phyloP scores from a whole-genome alignment of 2,113 vertebrate species.

The Columba janthina region DNA sequence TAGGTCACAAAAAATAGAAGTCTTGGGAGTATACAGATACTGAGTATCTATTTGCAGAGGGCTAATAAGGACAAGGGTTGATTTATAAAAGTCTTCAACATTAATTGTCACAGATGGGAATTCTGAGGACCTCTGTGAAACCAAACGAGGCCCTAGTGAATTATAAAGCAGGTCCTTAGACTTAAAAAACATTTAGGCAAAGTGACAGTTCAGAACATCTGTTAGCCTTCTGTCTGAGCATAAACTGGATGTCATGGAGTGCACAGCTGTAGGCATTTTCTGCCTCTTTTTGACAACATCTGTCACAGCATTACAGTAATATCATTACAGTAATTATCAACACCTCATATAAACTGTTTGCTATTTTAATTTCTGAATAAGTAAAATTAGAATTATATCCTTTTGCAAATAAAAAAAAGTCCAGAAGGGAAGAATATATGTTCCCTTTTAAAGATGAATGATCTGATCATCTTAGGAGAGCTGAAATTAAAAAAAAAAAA shows the following conservation, averaged over 20 bases:
- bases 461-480: conserved; percentile 58
- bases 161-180: conserved; percentile 77
- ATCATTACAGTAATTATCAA: conserved; percentile 86
- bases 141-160: conserved; percentile 71
- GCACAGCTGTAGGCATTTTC: conserved; percentile 90
- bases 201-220: conserved; percentile 91
- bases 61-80: conserved; percentile 75
- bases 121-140: conserved; percentile 76
- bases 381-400: conserved; percentile 79
- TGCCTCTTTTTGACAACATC: conserved; percentile 91
- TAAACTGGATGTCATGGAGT: conserved; percentile 78
- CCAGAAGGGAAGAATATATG: conserved; percentile 35
- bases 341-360: conserved; percentile 81
- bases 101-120: conserved; percentile 75
- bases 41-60: conserved; percentile 68
- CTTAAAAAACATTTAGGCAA: conserved; percentile 79
- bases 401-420: conserved; percentile 4
- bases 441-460: conserved; percentile 65
- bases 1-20: conserved; percentile 52
- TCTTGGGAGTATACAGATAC: conserved; percentile 66
- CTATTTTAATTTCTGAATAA: conserved; percentile 83
- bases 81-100: conserved; percentile 73
- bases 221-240: conserved; percentile 82
- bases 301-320: conserved; percentile 85
- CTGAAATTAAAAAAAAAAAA: conserved; percentile 61